phyloP scores from a whole-genome alignment of 2,888 invertebrate genomes.

The Augiades crinisus region DNA sequence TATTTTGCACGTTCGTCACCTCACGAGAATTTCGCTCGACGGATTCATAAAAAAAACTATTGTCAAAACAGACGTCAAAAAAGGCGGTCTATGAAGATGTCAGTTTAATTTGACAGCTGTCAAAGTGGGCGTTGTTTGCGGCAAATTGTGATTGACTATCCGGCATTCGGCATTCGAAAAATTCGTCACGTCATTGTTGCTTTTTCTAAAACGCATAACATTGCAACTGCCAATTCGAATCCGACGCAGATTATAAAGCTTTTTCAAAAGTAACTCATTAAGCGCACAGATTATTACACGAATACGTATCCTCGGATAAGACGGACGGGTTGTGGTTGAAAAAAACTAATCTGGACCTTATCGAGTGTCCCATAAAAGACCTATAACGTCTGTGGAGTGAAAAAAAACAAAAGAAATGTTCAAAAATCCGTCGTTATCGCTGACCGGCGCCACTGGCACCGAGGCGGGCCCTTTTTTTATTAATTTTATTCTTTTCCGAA shows the following conservation, averaged over 20 bases:
- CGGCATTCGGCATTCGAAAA: slow-evolving; percentile 44
- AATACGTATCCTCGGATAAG: slow-evolving; percentile 27
- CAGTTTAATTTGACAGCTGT: slow-evolving; percentile 74
- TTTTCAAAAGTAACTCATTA: slow-evolving; percentile 27
- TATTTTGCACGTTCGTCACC: slow-evolving; percentile 45
- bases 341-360: slow-evolving; percentile 45
- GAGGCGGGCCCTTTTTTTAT: slow-evolving; percentile 41
- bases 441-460: slow-evolving; percentile 61
- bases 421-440: slow-evolving; percentile 53
- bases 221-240: slow-evolving; percentile 23
- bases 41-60: slow-evolving; percentile 35
- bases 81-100: slow-evolving; percentile 52
- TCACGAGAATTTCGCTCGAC: slow-evolving; percentile 28
- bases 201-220: slow-evolving; percentile 17
- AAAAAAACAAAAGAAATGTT: slow-evolving; percentile 52
- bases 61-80: slow-evolving; percentile 36
- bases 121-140: slow-evolving; percentile 59
- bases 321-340: slow-evolving; percentile 39
- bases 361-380: slow-evolving; percentile 54
- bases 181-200: slow-evolving; percentile 32
- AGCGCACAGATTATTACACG: slow-evolving; percentile 25
- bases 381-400: slow-evolving; percentile 45
- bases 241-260: no score
- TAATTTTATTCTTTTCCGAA: slow-evolving; percentile 39
- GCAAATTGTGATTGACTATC: slow-evolving; percentile 56